Base-by-base conservation (phyloP, 2,888 invertebrate species). In the Oscheius myriophilus region DNA sequence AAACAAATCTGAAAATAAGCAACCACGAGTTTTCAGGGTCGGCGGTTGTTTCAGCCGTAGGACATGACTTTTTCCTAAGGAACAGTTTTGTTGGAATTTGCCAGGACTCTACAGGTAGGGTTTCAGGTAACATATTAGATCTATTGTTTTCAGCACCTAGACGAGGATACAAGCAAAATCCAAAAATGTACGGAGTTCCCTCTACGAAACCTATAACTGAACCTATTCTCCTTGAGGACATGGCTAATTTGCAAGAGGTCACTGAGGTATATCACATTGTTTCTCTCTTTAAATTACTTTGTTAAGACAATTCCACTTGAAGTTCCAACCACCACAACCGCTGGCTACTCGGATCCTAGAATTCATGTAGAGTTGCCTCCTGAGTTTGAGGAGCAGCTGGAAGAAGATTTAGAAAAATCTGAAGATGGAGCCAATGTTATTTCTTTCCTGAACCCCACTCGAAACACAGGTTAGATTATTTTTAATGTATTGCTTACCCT, bases 41-140 rank as follows among this genome's bases (percentile, higher is more conserved):
- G n/a, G 67, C 66, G 46, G 72, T 78, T 2, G 74, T 78, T 3
- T 67, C 72, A 18, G 64, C 71, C n/a, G 70, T 72, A 26, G 69
- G 71, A 33, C 75, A 78, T 52, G 78, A 78, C n/a, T 74, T 72
- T 25, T 78, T 76, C 52, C 67, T 71, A n/a, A 43, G 78, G 46
- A 70, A 63, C 42, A 76, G 74, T 49, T 78, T 68, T 67, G 66
- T 72, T 21, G 78, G 74, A 16, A 70, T 61, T 16, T 78, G 78
- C 25, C 61, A 71, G 46, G 76, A 78, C 42, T 59, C 45, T 6
- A 41, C 63, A 7, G 46, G 66, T 66, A n/a, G 26, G 41, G 55
- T 16, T 12, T 21, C 21, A 43, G 45, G 12, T 14, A 21, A 25
- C 14, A 21, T 21, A 59, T 59, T 12, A 43, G 21, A 9, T n/a